Conservation (phyloP, 2,888 invertebrate species). For the Hypomecis punctinalis region DNA sequence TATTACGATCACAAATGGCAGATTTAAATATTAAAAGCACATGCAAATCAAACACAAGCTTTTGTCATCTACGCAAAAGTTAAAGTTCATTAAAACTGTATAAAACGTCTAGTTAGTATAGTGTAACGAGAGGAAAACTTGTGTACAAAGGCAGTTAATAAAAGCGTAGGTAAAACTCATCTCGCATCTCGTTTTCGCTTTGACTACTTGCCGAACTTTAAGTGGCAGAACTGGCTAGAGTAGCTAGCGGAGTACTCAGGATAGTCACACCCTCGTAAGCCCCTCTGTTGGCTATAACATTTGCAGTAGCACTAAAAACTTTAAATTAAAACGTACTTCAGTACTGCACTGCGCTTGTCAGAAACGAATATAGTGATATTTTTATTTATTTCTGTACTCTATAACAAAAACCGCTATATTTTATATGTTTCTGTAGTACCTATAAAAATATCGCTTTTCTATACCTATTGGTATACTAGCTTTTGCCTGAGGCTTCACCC, state of each 20-base stretch:
- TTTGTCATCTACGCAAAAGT: no score
- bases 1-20: no score
- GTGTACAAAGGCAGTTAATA: slow-evolving; percentile 19
- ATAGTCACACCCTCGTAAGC: slow-evolving; percentile 13
- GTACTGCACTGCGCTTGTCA: slow-evolving; percentile 9
- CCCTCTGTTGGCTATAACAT: slow-evolving; percentile 7
- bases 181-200: neutral
- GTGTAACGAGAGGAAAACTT: slow-evolving; percentile 4
- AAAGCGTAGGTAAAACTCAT: slow-evolving; percentile 14
- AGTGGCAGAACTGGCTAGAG: slow-evolving; percentile 6
- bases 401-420: no score
- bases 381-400: neutral
- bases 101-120: no score
- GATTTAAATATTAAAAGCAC: no score
- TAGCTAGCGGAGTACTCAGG: no score
- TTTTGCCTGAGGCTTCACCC: no score
- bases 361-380: slow-evolving; percentile 1
- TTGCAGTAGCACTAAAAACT: slow-evolving; percentile 11
- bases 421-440: no score
- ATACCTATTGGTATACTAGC: no score
- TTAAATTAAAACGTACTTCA: slow-evolving; percentile 15
- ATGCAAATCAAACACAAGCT: no score
- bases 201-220: slow-evolving; percentile 21
- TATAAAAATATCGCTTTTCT: no score
- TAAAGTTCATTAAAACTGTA: no score